Evolutionary conservation across 2,113 vertebrate species (phyloP), one percentile per base, ranked within the genome.

Genomic region (Forbesichthys papilliferus): DNA sequence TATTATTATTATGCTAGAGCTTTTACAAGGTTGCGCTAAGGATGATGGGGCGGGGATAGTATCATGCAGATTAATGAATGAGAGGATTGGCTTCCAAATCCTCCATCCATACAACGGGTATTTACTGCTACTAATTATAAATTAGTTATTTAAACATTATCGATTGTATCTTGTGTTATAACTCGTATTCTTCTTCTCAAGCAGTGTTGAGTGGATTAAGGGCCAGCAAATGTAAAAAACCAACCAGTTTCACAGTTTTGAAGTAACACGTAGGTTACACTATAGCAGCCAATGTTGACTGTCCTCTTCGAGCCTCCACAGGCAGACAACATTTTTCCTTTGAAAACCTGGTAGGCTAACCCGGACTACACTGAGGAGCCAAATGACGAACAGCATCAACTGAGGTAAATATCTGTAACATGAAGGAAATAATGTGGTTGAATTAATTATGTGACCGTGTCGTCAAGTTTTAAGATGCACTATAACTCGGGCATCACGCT

Each of bases 41-140:
- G 73, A 54, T 36, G 66, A 70, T 70, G 86, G 86, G 87, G 87
- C 86, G 89, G 87, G 79, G 87, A 84, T 78, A 86, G 77, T 78
- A 84, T 87, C 79, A 63, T 61, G 83, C 51, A 9, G 66, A 75
- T 75, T 48, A 20, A 79, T 78, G 80, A 82, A 85, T 82, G 88
- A 81, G 73, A 79, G 72, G 68, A 80, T 68, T 81, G 64, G 64
- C 81, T 71, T 61, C 73, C 27, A 74, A 66, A 68, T 73, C 65
- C 85, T 72, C 66, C 64, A 54, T 9, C 66, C 64, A 54, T 9
- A 66, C 68, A 64, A 18, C 71, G 52, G 56, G 36, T 13, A 73
- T 48, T 34, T 59, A 69, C 80, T 27, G 18, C 47, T 36, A 47
- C 12, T 62, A 53, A 78, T 65, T 27, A 27, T 27, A 27, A 10